Percentiles rank a stretch among this genome's conserved stretches.
Evolutionary conservation across 2,797 vertebrate genomes (phyloP).

Genomic region (Arrhamphus sclerolepis): DNA sequence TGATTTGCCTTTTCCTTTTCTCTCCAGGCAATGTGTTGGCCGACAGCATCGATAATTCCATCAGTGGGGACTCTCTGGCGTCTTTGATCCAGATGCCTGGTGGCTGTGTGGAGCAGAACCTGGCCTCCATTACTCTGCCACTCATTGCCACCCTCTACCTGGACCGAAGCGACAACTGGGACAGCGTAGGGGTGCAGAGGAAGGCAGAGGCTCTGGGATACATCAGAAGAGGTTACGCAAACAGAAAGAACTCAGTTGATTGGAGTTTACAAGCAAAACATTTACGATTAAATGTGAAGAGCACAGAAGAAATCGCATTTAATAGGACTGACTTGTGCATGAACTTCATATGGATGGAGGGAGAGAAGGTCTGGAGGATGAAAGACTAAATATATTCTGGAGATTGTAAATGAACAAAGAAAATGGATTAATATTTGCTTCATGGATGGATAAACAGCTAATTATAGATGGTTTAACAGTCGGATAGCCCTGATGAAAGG

Average conservation of each 20-base stretch:
- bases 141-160: conserved; percentile 80
- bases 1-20: not conserved
- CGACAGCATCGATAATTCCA: conserved; percentile 82
- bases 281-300: too few species aligned
- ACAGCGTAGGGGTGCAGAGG: conserved; percentile 68
- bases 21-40: conserved; percentile 73
- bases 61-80: conserved; percentile 77
- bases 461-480: too few species aligned
- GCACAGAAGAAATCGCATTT: too few species aligned
- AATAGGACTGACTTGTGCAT: not conserved
- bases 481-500: too few species aligned
- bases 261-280: not conserved
- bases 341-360: too few species aligned
- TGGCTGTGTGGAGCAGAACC: conserved; percentile 84
- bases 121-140: conserved; percentile 78
- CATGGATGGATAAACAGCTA: not conserved
- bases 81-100: conserved; percentile 80
- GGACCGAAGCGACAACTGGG: conserved; percentile 73
- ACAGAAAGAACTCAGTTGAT: too few species aligned
- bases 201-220: conserved; percentile 71
- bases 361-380: too few species aligned
- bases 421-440: too few species aligned
- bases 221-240: conserved; percentile 73
- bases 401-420: too few species aligned
- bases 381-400: too few species aligned